These are phyloP conservation scores for Lacerta agilis DNA, from an alignment of 2,797 vertebrate species.

Conservation along the genomic window DNA sequence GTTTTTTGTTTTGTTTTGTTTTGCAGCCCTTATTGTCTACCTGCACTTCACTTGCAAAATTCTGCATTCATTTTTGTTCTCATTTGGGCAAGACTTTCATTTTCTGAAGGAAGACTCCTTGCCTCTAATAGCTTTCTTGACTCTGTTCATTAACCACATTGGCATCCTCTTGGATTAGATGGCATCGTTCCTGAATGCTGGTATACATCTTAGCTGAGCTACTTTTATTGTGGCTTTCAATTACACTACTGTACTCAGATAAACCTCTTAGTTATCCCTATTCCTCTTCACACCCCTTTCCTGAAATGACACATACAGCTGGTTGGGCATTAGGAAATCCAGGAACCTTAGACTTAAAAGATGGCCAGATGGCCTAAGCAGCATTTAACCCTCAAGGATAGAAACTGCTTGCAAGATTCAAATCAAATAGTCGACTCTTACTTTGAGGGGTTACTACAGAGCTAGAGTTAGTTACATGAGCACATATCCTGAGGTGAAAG, in stretches of 20 bases:
- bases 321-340: not conserved
- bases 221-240: not conserved
- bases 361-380: not conserved
- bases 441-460: not conserved
- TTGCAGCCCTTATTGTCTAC: too few relatives aligned
- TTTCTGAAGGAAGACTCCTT: too few relatives aligned
- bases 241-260: not conserved
- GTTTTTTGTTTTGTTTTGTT: too few relatives aligned
- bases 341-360: not conserved
- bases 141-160: too few relatives aligned
- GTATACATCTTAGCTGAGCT: too few relatives aligned
- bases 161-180: too few relatives aligned
- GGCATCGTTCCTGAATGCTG: too few relatives aligned
- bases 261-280: not conserved
- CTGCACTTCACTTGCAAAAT: too few relatives aligned
- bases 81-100: too few relatives aligned
- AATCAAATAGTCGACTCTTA: too few relatives aligned
- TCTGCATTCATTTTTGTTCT: too few relatives aligned
- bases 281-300: not conserved
- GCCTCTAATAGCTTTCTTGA: too few relatives aligned
- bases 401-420: not conserved
- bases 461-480: not conserved
- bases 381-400: not conserved
- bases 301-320: not conserved
- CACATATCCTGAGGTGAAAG: not conserved